These are phyloP conservation scores for Ondatra zibethicus DNA, from an alignment of 2,113 vertebrate genomes.

Conservation along the genomic window DNA sequence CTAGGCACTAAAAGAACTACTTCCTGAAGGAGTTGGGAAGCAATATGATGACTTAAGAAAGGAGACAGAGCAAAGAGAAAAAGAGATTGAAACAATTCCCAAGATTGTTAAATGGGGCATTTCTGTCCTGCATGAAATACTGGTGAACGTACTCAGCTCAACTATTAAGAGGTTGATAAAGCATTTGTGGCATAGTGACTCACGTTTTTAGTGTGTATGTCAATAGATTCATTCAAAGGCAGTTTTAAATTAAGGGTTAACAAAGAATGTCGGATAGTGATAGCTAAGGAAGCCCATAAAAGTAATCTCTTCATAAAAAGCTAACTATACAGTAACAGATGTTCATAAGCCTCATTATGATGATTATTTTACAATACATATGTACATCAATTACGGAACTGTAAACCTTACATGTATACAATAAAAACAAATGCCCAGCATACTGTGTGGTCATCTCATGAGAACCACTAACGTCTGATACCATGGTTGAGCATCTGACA, in stretches of 20 bases:
- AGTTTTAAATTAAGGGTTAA: background rate
- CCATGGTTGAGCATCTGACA: background rate
- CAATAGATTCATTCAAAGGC: background rate
- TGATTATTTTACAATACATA: background rate
- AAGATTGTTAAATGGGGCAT: fast-evolving
- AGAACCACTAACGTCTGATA: background rate
- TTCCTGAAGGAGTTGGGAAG: too few species aligned
- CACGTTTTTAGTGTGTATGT: background rate
- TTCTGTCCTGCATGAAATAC: background rate
- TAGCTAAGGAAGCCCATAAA: background rate
- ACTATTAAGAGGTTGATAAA: fast-evolving
- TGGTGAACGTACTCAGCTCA: fast-evolving
- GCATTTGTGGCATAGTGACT: background rate
- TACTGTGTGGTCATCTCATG: background rate
- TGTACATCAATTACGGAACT: background rate
- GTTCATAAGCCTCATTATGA: background rate
- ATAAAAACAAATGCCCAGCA: background rate
- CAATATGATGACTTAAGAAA: background rate
- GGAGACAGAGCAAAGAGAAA: background rate
- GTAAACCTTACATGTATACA: background rate
- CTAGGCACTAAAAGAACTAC: background rate
- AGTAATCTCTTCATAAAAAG: background rate
- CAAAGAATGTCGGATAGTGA: background rate
- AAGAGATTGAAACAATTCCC: fast-evolving
- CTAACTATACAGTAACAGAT: background rate